phyloP scores from a whole-genome alignment of 2,113 vertebrate species.

The Nematolebias whitei region DNA sequence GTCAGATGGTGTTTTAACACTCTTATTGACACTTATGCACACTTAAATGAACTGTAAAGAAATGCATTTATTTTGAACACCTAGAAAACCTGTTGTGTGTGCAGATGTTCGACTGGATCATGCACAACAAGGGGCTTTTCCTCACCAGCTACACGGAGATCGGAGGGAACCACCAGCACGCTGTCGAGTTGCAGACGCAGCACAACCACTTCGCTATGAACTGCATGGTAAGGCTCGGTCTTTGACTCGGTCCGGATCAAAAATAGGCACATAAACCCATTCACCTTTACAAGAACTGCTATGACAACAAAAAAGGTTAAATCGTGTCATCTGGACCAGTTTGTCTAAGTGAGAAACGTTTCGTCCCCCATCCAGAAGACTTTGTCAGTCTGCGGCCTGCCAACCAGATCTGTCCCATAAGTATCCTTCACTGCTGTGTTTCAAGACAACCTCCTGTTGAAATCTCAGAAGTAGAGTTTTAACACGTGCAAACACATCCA shows the following conservation, averaged over 20 bases:
- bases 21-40: too few relatives aligned
- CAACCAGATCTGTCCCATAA: too few relatives aligned
- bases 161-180: constrained; percentile 92
- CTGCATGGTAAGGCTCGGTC: constrained; percentile 91
- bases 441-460: too few relatives aligned
- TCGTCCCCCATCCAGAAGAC: too few relatives aligned
- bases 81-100: constrained; percentile 4
- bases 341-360: too few relatives aligned
- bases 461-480: too few relatives aligned
- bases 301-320: too few relatives aligned
- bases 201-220: constrained; percentile 99
- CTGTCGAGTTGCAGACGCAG: constrained; percentile 96
- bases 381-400: too few relatives aligned
- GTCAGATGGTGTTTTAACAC: too few relatives aligned
- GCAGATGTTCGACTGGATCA: constrained; percentile 99
- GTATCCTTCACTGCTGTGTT: too few relatives aligned
- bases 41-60: background rate
- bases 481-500: too few relatives aligned
- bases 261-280: constrained; percentile 4
- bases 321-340: too few relatives aligned
- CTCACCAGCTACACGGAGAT: constrained; percentile 97
- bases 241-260: background rate
- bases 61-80: constrained; percentile 17
- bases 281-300: background rate
- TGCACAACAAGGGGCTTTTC: constrained; percentile 98